Evolutionary conservation across 2,113 vertebrate genomes (phyloP), one percentile per base, ranked within the genome.

Genomic region (Phasianus colchicus): DNA sequence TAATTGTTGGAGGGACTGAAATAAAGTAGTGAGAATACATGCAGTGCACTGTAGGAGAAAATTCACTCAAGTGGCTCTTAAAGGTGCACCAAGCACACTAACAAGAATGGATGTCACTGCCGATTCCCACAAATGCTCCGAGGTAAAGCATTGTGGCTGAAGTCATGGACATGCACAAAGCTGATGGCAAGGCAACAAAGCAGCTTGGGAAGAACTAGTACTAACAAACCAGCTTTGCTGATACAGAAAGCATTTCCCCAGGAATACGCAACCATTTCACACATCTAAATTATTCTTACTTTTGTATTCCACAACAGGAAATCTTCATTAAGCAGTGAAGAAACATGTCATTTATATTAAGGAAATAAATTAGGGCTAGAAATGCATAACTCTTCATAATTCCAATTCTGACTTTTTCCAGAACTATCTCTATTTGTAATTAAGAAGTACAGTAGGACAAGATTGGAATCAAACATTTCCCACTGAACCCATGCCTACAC

Each of bases 361-460:
- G 57, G 40, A 90, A 80, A 90, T n/a, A 48, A 77, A 57, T 13
- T 76, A 1, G 5, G 27, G 15, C 38, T 34, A 70, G 40, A 29
- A 88, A 54, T 29, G 55, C 30, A 3, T 6, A 9, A 22, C n/a
- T 83, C n/a, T n/a, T 48, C 83, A 36, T 13, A 27, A 36, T 9
- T 38, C 50, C 13, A 20, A 19, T 6, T 30, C 50, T 32, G 40
- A 29, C 42, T 55, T 67, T 13, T 27, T 83, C 50, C 42, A 48
- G 45, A 78, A 18, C 29, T 5, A 25, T 4, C 47, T 75, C 60
- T 6, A 11, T 17, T 54, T 72, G 38, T 48, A 25, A 34, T 27
- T 34, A 4, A 2, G 8, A 83, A 10, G 32, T 47, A 11, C 0
- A 61, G 16, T 1, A 66, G 12, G 45, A n/a, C 1, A 3, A 47